These are phyloP conservation scores for Carassius gibelio DNA, from an alignment of 2,113 vertebrate species.

Conservation along the genomic window DNA sequence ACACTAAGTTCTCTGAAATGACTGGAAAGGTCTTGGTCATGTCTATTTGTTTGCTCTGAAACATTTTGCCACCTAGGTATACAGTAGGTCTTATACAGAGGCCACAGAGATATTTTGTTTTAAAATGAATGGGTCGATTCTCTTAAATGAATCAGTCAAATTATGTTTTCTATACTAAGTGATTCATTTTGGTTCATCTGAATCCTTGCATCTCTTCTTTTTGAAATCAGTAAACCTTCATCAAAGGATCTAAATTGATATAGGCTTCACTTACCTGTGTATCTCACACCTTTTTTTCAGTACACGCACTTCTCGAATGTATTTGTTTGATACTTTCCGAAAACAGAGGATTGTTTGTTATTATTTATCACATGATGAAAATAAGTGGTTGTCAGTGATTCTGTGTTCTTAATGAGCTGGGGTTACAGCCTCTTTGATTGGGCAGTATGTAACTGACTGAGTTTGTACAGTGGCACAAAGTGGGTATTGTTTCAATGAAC, in stretches of 20 bases:
- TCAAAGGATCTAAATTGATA: background rate
- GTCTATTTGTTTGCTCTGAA: background rate
- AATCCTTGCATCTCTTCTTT: background rate
- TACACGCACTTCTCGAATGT: background rate
- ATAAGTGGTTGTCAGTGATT: background rate
- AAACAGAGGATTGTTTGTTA: background rate
- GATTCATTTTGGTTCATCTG: background rate
- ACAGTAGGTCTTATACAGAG: background rate
- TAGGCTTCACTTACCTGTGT: background rate
- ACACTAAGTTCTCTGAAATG: background rate
- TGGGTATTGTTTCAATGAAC: conserved; percentile 39
- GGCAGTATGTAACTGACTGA: conserved; percentile 18
- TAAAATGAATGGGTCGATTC: background rate
- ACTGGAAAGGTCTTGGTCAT: background rate
- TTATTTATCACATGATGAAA: background rate
- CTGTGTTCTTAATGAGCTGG: background rate
- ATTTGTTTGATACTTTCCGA: background rate
- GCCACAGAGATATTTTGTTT: background rate
- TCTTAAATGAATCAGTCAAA: background rate
- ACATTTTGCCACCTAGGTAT: background rate
- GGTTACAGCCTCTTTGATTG: background rate
- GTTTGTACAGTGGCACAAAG: conserved; percentile 43
- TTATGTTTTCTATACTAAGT: background rate
- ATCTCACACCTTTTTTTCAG: background rate
- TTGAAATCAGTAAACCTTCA: background rate